Evolutionary conservation across 1,140 invertebrate genomes (phyloP).

Genomic region (Trichomalopsis sarcophagae): DNA sequence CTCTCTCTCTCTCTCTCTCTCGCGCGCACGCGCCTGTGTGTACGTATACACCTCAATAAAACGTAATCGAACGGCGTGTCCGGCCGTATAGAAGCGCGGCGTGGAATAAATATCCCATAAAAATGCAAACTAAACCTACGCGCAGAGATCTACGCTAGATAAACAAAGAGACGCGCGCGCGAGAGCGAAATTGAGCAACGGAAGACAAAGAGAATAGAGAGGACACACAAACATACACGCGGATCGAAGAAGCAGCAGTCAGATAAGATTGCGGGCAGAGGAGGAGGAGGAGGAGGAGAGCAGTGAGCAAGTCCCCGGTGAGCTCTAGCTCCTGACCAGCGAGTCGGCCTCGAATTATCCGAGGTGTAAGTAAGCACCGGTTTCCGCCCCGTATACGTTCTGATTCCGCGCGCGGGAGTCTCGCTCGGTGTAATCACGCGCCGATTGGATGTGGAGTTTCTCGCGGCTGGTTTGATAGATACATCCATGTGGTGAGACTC

Average conservation of each 20-base stretch:
- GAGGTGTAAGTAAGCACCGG: slow-evolving; percentile 59
- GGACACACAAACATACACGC: neutral
- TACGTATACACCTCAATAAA: neutral
- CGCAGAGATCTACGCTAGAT: neutral
- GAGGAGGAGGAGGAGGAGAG: slow-evolving; percentile 57
- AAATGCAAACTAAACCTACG: slow-evolving; percentile 12
- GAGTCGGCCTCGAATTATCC: slow-evolving; percentile 62
- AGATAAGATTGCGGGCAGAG: slow-evolving; percentile 64
- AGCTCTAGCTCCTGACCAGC: slow-evolving; percentile 65
- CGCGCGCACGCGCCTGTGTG: neutral
- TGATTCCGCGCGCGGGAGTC: slow-evolving; percentile 56
- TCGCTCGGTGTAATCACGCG: slow-evolving; percentile 57
- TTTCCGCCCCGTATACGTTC: slow-evolving; percentile 61
- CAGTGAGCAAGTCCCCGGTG: slow-evolving; percentile 62
- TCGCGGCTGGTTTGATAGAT: neutral
- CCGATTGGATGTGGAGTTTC: neutral
- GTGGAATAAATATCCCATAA: neutral
- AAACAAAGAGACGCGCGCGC: neutral
- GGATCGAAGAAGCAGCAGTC: slow-evolving; percentile 51
- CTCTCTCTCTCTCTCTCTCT: neutral
- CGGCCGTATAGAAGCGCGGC: neutral
- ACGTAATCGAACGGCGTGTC: neutral
- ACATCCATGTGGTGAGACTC: neutral
- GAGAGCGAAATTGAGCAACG: slow-evolving; percentile 50
- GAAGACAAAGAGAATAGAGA: slow-evolving; percentile 37